A percentile compares a stretch with the other conserved stretches of the same genome.
Conservation (phyloP, 2,797 vertebrate genomes). For the Sebastolobus alascanus region DNA sequence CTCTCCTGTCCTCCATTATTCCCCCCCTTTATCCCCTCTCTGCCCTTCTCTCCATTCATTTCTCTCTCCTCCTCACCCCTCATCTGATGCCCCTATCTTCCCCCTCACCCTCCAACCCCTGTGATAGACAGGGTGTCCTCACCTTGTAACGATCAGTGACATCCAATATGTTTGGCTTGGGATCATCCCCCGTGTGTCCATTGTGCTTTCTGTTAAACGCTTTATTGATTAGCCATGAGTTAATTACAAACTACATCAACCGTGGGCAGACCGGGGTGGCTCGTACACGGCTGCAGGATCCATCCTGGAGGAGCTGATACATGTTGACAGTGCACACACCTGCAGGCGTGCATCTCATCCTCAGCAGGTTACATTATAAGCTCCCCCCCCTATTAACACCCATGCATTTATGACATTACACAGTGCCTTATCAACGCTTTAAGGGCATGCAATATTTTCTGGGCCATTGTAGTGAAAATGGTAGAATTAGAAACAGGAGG, state of each 20-base stretch:
- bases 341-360: constrained; percentile 33
- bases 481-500: constrained; percentile 54
- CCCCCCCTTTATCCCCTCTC: constrained; percentile 32
- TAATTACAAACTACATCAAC: constrained; percentile 79
- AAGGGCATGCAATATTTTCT: constrained; percentile 48
- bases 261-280: constrained; percentile 48
- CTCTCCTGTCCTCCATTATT: constrained; percentile 46
- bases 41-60: constrained; percentile 35
- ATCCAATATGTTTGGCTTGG: constrained; percentile 79
- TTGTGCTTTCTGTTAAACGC: constrained; percentile 77
- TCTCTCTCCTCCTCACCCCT: constrained; percentile 18
- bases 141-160: constrained; percentile 79
- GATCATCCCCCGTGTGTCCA: constrained; percentile 76
- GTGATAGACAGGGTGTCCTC: constrained; percentile 77
- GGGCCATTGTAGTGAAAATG: constrained; percentile 38
- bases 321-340: constrained; percentile 48
- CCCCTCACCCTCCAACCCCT: constrained; percentile 25
- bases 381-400: constrained; percentile 43
- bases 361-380: constrained; percentile 42
- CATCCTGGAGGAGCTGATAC: constrained; percentile 34
- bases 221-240: constrained; percentile 83
- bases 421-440: constrained; percentile 61
- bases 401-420: constrained; percentile 71
- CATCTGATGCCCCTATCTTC: constrained; percentile 3
- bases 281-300: constrained; percentile 35